Percentiles rank a stretch among this genome's conserved stretches.
phyloP scores from a whole-genome alignment of 2,888 invertebrate species.

The Polyommatus iphigenia region DNA sequence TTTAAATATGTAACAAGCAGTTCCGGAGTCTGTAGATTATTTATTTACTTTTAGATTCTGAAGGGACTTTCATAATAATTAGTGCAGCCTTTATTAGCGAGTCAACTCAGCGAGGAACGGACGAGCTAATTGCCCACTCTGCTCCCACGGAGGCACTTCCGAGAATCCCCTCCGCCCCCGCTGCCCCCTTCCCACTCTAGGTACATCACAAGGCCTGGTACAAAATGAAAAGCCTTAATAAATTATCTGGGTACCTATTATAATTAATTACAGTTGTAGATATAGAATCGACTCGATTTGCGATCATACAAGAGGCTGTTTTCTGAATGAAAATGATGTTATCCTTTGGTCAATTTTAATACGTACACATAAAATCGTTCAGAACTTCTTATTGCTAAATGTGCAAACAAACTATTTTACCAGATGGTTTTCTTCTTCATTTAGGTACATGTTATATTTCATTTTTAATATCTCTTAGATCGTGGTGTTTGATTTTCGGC shows the following conservation, averaged over 20 bases:
- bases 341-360: neutral
- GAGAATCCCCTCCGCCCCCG: neutral
- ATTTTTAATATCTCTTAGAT: neutral
- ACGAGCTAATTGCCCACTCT: neutral
- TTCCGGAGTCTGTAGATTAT: neutral
- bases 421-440: neutral
- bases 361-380: neutral
- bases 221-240: neutral
- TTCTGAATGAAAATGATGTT: neutral
- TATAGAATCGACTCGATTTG: too few species aligned
- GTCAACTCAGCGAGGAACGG: neutral
- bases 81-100: neutral
- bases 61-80: neutral
- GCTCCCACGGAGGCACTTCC: constrained; percentile 1
- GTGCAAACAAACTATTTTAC: neutral
- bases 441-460: neutral
- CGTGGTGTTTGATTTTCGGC: neutral
- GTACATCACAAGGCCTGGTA: neutral
- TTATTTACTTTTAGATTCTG: neutral
- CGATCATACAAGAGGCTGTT: too few species aligned
- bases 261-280: neutral
- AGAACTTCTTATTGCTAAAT: neutral
- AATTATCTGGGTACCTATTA: neutral
- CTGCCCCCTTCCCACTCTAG: neutral
- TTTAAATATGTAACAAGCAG: neutral